Evolutionary conservation across 1,140 invertebrate species (phyloP), one percentile per base, ranked within the genome.

Genomic region (Saccostrea echinata): DNA sequence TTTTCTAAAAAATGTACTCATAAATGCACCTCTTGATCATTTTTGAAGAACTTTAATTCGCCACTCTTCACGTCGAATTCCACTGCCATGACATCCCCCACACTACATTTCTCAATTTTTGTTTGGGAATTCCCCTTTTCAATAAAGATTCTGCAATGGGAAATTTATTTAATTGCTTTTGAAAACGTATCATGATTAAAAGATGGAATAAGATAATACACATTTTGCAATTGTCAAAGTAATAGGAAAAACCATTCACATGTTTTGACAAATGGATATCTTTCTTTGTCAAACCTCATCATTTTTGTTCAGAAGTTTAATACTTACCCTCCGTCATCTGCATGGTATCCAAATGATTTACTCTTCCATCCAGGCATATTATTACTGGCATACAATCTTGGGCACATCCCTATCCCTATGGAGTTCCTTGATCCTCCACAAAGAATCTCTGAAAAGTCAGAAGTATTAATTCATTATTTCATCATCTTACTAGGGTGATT

Each of bases 261-360:
- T 43, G 9, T 0, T 43, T 43, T 43, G 9, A 43, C 6, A 43
- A 43, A 43, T 43, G 9, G 9, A 6, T 43, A 6, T 43, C 9
- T 2, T 43, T 43, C 4, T 43, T 43, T 8, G 4, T 8, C 43
- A 43, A 43, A 43, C 43, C 43, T 43, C 9, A 9, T 2, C 1
- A 43, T 43, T 43, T 9, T 43, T 43, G 43, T 43, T 43, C 43
- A 18, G 55, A 21, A 18, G 13, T 57, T 8, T 13, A 52, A 76
- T 51, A 90, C 91, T 90, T 92, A 95, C 95, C 93, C 95, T 90
- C 95, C 95, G 92, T 95, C 95, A 91, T 95, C 95, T 21, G 93
- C 92, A 93, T 95, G 95, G 91, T 94, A 95, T n/a, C 93, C 95
- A 84, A 95, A 90, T 76, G 95, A 95, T 61, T 94, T 92, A 16